Conservation (phyloP, 1,140 invertebrate genomes). For the Ceratosolen fusciceps region DNA sequence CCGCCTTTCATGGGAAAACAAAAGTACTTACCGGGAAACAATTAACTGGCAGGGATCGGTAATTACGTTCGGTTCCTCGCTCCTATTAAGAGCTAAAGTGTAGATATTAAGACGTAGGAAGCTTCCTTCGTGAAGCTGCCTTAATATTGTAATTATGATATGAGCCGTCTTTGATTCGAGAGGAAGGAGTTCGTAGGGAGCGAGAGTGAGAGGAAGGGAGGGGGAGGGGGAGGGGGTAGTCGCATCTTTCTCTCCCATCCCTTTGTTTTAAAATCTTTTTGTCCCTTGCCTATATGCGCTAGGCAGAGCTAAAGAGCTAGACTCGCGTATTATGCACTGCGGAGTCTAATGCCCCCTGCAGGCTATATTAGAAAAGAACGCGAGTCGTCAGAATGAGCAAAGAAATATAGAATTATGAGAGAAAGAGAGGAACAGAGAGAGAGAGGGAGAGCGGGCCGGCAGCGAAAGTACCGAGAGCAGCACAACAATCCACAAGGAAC, state of each 20-base stretch:
- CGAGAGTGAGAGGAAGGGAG: background rate
- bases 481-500: conserved; percentile 45
- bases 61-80: conserved; percentile 33
- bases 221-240: background rate
- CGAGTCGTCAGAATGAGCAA: conserved; percentile 40
- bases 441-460: conserved; percentile 18
- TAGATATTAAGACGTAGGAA: background rate
- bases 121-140: background rate
- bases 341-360: conserved; percentile 34
- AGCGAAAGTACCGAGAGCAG: conserved; percentile 25
- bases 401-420: conserved; percentile 35
- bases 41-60: conserved; percentile 15
- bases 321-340: background rate
- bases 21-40: conserved; percentile 2
- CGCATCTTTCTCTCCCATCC: background rate
- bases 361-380: conserved; percentile 45
- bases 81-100: conserved; percentile 1
- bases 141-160: conserved; percentile 33
- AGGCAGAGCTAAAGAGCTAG: background rate
- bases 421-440: background rate
- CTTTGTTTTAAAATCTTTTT: conserved; percentile 45
- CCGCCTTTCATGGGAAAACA: background rate
- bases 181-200: background rate
- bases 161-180: background rate
- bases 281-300: background rate